Conservation (phyloP, 1,140 invertebrate species). For the Diabrotica virgifera region DNA sequence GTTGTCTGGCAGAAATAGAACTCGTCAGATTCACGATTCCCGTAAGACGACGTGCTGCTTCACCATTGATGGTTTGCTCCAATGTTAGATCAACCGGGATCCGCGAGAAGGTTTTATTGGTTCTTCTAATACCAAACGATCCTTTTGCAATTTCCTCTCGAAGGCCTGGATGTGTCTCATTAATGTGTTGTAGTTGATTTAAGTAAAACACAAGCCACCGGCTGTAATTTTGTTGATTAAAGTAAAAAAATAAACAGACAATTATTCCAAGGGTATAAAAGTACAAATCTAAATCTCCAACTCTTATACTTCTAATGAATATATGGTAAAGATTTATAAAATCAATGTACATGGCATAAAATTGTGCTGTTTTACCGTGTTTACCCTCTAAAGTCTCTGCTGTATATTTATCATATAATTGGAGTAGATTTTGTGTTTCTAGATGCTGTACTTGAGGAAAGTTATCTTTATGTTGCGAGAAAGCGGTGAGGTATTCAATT, state of each 20-base stretch:
- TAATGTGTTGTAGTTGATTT: no score
- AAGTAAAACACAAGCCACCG: no score
- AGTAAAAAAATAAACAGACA: conserved; percentile 20
- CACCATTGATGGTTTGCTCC: conserved; percentile 34
- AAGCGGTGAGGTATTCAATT: conserved; percentile 8
- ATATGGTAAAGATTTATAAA: conserved; percentile 14
- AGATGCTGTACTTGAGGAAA: neutral
- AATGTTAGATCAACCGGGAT: conserved; percentile 37
- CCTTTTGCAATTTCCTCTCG: conserved; percentile 31
- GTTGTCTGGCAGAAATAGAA: conserved; percentile 31
- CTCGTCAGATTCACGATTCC: conserved; percentile 27
- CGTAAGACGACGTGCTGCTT: conserved; percentile 26
- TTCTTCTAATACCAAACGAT: conserved; percentile 36
- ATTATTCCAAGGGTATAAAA: conserved; percentile 23
- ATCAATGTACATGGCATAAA: no score
- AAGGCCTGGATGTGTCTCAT: no score
- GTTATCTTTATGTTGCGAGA: neutral
- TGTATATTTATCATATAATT: no score
- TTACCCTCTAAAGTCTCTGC: no score
- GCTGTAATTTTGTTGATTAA: no score
- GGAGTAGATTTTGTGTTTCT: conserved; percentile 5
- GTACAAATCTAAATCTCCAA: conserved; percentile 35
- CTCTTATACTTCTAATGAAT: conserved; percentile 34
- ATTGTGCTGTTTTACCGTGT: no score
- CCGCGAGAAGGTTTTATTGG: conserved; percentile 34